Conservation (phyloP, 2,113 vertebrate genomes). For the Mobula hypostoma region DNA sequence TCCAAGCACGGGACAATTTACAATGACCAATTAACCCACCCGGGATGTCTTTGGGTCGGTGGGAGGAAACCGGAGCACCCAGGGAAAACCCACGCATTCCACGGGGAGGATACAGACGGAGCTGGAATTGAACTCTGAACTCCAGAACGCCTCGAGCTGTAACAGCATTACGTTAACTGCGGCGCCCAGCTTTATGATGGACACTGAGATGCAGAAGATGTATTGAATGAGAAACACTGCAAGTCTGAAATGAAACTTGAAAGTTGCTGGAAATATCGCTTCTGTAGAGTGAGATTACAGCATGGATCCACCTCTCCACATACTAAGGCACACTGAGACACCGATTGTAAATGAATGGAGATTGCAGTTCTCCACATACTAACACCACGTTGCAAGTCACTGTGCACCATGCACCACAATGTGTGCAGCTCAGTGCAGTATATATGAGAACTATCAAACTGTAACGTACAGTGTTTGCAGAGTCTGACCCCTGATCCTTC, state of each 20-base stretch:
- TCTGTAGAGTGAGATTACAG: neutral
- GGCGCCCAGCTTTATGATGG: neutral
- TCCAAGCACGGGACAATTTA: too few relatives aligned
- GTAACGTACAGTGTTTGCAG: neutral
- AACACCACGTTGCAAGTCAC: neutral
- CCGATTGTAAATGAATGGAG: neutral
- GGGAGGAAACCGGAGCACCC: too few relatives aligned
- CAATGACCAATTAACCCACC: too few relatives aligned
- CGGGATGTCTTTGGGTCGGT: too few relatives aligned
- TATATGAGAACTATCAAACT: neutral
- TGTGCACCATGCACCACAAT: too few relatives aligned
- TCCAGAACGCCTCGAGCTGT: too few relatives aligned
- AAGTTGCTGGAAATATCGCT: neutral
- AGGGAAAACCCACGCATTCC: too few relatives aligned
- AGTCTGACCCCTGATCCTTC: neutral
- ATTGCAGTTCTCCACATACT: neutral
- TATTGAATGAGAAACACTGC: neutral
- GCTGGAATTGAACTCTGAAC: too few relatives aligned
- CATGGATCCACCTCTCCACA: neutral
- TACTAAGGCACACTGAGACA: neutral
- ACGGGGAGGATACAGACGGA: too few relatives aligned
- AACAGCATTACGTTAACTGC: too few relatives aligned
- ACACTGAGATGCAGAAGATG: neutral
- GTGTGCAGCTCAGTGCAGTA: neutral
- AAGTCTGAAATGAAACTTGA: neutral